Base-by-base conservation (phyloP, 2,113 vertebrate species). In the Lepisosteus osseus region DNA sequence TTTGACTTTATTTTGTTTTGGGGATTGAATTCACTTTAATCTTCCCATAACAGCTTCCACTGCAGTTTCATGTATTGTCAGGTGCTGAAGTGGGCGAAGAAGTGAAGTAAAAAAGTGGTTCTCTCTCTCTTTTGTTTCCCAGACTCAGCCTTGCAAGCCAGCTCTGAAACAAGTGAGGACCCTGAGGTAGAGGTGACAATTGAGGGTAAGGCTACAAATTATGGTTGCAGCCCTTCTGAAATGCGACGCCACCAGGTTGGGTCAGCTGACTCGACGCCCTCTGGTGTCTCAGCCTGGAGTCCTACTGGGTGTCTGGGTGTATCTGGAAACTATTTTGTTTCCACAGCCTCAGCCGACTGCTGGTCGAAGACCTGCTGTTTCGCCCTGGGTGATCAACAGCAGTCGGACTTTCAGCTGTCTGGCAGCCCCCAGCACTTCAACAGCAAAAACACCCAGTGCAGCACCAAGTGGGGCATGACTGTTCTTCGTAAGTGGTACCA, bases 181-280 rank as follows among this genome's bases (percentile, higher is more conserved):
- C 90, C 91, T 0, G 91, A 92, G 84, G 91, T 92, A n/a, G 90
- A 92, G 84, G 89, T 92, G 76, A 91, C 91, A 70, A 86, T 92
- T 7, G 91, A 92, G 89, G 91, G 91, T 91, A 78, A 80, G 87
- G 7, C 7, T 6, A 41, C 29, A 9, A 51, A 51, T 6, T 1
- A 51, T 5, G 47, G 47, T 9, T 51, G 47, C 9, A 51, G 47
- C 47, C 47, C 5, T 1, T 51, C 47, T 6, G 47, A 51, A 29
- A 29, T 29, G 29, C 29, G 29, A 29, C 2, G 29, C 29, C 29
- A 29, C 29, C 29, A 29, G 29, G 29, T 29, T 29, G 29, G 29
- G 47, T 51, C 9, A 6, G 9, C 47, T 51, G 47, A 15, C 12
- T 59, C 57, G 14, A 29, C 29, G 2, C 29, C 2, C 29, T 29